phyloP scores from a whole-genome alignment of 2,888 invertebrate genomes.

The Ormyrus nitidulus region DNA sequence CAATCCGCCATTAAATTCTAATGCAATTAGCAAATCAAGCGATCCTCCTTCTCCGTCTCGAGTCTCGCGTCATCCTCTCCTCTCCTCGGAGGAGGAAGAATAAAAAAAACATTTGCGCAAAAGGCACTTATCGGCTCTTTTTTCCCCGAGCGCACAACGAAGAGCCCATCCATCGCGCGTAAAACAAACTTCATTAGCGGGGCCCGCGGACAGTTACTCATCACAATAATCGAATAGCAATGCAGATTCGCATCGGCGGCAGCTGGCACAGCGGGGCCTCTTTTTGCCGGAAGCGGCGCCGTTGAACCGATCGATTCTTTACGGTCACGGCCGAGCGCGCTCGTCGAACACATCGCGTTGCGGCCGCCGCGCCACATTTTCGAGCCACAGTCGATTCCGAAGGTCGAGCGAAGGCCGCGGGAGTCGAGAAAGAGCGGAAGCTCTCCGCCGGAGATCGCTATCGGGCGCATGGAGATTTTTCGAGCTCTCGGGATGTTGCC shows the following conservation, averaged over 20 bases:
- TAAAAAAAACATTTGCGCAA: too few relatives aligned
- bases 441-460: slow-evolving; percentile 23
- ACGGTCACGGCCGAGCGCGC: slow-evolving; percentile 41
- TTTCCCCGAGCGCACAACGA: too few relatives aligned
- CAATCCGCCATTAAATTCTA: too few relatives aligned
- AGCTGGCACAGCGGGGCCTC: too few relatives aligned
- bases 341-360: background rate
- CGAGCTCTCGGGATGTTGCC: too few relatives aligned
- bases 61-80: too few relatives aligned
- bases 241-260: background rate
- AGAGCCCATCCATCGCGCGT: background rate
- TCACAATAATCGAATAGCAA: slow-evolving; percentile 28
- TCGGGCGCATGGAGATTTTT: slow-evolving; percentile 19
- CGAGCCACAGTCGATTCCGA: slow-evolving; percentile 14
- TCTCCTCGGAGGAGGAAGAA: too few relatives aligned
- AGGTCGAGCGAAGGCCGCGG: slow-evolving; percentile 34
- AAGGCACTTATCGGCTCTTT: too few relatives aligned
- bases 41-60: too few relatives aligned
- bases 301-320: slow-evolving; percentile 42
- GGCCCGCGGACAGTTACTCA: background rate
- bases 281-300: background rate
- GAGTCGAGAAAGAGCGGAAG: slow-evolving; percentile 42
- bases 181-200: slow-evolving; percentile 6
- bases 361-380: background rate
- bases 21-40: too few relatives aligned